These are phyloP conservation scores for Zaprionus lineosus DNA, from an alignment of 2,888 invertebrate species.

Conservation along the genomic window DNA sequence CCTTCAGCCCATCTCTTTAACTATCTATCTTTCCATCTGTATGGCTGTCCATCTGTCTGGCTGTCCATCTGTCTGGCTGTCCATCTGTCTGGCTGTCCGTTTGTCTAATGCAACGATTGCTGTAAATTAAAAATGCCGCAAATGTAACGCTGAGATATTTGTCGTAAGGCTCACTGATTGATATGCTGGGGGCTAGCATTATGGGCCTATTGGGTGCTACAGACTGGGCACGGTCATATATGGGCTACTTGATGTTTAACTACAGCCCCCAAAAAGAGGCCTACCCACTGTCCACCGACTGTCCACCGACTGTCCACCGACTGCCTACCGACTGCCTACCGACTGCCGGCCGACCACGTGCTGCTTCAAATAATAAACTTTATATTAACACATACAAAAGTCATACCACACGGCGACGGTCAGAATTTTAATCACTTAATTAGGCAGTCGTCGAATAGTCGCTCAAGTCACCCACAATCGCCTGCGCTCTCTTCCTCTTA, in stretches of 20 bases:
- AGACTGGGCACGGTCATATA: conserved; percentile 7
- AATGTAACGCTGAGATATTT: conserved; percentile 76
- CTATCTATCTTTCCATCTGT: too few species aligned
- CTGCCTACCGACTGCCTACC: too few species aligned
- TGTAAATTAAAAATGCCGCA: conserved; percentile 77
- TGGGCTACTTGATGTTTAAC: conserved; percentile 32
- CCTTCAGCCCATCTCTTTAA: too few species aligned
- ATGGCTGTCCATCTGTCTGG: too few species aligned
- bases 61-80: too few species aligned
- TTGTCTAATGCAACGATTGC: conserved; percentile 67
- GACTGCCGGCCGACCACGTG: conserved; percentile 78
- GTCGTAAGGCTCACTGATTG: conserved; percentile 50
- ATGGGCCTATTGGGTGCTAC: conserved; percentile 38
- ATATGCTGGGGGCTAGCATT: conserved; percentile 58
- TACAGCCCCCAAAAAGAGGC: too few species aligned
- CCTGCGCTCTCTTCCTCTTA: too few species aligned
- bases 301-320: too few species aligned
- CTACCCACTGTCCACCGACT: too few species aligned
- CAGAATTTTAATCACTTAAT: conserved; percentile 83
- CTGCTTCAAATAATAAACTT: conserved; percentile 83
- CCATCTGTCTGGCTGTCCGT: conserved; percentile 15
- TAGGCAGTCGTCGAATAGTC: conserved; percentile 58
- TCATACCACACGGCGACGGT: conserved; percentile 77
- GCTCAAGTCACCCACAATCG: too few species aligned
- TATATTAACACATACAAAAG: conserved; percentile 83